These are phyloP conservation scores for Latrodectus geometricus DNA, from an alignment of 1,140 invertebrate genomes.

Conservation along the genomic window DNA sequence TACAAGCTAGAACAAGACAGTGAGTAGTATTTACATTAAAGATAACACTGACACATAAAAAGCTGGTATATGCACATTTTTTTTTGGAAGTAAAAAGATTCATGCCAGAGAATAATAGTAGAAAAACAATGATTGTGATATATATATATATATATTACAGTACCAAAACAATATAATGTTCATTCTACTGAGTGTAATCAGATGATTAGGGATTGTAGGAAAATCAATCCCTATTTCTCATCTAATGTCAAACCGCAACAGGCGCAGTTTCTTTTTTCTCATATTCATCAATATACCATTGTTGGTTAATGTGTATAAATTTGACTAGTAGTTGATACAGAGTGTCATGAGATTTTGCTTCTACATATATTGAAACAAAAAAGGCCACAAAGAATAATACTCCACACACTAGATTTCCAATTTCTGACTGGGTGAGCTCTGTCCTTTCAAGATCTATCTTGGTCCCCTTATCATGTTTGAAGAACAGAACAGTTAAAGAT, in stretches of 20 bases:
- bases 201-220: not conserved
- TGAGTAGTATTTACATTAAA: not conserved
- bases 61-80: not conserved
- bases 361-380: conserved; percentile 74
- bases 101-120: not conserved
- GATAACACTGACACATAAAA: not conserved
- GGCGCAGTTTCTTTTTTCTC: conserved; percentile 66
- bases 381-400: conserved; percentile 74
- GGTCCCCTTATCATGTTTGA: conserved; percentile 71
- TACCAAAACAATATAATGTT: not conserved
- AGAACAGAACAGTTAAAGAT: conserved; percentile 72
- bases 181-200: not conserved
- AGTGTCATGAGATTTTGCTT: conserved; percentile 73
- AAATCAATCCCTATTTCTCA: not conserved
- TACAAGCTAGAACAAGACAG: not conserved
- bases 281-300: conserved; percentile 73
- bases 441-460: conserved; percentile 67
- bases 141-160: not conserved
- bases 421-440: conserved; percentile 71
- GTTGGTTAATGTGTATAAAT: conserved; percentile 72
- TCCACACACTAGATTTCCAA: conserved; percentile 72
- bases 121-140: not conserved
- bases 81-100: not conserved
- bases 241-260: conserved; percentile 58
- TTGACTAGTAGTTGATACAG: conserved; percentile 71